A percentile compares a stretch with the other conserved stretches of the same genome.
Evolutionary conservation across 2,888 invertebrate genomes (phyloP).

Genomic region (Pachymerium ferrugineum): DNA sequence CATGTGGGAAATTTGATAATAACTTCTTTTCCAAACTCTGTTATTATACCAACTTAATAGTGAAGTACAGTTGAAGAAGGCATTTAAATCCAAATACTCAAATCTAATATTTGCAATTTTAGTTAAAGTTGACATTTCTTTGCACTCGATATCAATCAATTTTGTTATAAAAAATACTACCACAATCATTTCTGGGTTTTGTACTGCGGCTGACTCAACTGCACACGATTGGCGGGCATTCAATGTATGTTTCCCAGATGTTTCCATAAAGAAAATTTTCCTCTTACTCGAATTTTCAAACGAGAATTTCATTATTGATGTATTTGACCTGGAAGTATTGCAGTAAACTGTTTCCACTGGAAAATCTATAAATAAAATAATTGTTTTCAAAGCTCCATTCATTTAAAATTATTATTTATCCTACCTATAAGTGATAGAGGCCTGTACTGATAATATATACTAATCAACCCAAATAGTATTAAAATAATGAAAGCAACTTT

Average conservation of each 20-base stretch:
- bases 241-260: not conserved
- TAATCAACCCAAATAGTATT: too few relatives aligned
- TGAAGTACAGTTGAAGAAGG: slow-evolving; percentile 56
- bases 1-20: slow-evolving; percentile 53
- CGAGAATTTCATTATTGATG: too few relatives aligned
- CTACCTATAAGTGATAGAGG: too few relatives aligned
- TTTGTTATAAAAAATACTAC: slow-evolving; percentile 7
- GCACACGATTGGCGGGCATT: slow-evolving; percentile 27
- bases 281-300: too few relatives aligned
- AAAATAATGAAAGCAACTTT: too few relatives aligned
- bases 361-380: too few relatives aligned
- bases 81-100: slow-evolving; percentile 52
- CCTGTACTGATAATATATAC: too few relatives aligned
- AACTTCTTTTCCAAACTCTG: slow-evolving; percentile 50
- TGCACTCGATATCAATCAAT: not conserved
- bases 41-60: slow-evolving; percentile 55
- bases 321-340: too few relatives aligned
- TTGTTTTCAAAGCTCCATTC: too few relatives aligned
- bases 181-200: not conserved
- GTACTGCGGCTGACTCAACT: slow-evolving; percentile 19
- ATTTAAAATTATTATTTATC: too few relatives aligned
- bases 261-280: too few relatives aligned
- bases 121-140: not conserved
- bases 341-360: too few relatives aligned
- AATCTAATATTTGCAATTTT: slow-evolving; percentile 51